Conservation (phyloP, 2,113 vertebrate species). For the Hippocampus guttulatus region DNA sequence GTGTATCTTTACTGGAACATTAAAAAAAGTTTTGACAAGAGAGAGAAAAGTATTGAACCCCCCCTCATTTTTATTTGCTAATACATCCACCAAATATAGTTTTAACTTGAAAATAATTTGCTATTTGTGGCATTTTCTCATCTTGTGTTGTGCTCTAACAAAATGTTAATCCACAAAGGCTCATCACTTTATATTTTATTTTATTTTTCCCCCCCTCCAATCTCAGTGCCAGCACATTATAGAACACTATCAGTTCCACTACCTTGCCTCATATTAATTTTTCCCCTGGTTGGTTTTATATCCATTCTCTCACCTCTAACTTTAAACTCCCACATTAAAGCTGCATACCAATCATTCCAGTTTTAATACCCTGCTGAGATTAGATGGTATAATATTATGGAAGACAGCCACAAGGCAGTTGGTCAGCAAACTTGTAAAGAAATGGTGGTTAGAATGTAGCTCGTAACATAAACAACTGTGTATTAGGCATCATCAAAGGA, state of each 20-base stretch:
- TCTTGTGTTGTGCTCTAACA: slow-evolving; percentile 25
- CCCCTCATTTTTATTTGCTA: slow-evolving; percentile 3
- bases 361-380: slow-evolving; percentile 66
- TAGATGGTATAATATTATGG: slow-evolving; percentile 64
- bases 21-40: slow-evolving; percentile 14
- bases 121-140: slow-evolving; percentile 20
- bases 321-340: slow-evolving; percentile 64
- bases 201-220: slow-evolving; percentile 31
- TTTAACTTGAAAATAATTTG: slow-evolving; percentile 14
- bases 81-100: slow-evolving; percentile 13
- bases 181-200: slow-evolving; percentile 54
- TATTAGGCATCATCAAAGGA: not conserved
- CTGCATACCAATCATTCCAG: slow-evolving; percentile 66
- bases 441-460: slow-evolving; percentile 3
- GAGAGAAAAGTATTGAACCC: not conserved
- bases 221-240: slow-evolving; percentile 65
- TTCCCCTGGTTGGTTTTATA: slow-evolving; percentile 73
- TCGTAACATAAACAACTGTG: slow-evolving; percentile 5
- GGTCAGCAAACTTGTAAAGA: slow-evolving; percentile 30
- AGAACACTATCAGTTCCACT: slow-evolving; percentile 72
- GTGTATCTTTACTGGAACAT: slow-evolving; percentile 10
- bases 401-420: slow-evolving; percentile 45
- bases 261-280: slow-evolving; percentile 73
- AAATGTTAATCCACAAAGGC: slow-evolving; percentile 46
- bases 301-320: slow-evolving; percentile 61